Conservation (phyloP, 2,797 vertebrate genomes). For the Avahi laniger region DNA sequence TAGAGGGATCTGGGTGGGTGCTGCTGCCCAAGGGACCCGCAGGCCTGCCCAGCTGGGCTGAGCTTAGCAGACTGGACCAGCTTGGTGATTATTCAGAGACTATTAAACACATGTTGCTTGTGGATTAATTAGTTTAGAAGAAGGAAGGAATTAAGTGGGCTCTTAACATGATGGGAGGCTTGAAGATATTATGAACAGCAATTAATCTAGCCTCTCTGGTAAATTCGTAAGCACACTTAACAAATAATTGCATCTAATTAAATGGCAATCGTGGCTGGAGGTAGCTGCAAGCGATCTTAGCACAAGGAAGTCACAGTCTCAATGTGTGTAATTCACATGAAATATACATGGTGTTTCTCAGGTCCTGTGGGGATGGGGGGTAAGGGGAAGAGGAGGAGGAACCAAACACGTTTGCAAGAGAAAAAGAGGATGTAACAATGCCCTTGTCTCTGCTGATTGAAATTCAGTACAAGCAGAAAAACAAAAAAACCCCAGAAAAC, state of each 20-base stretch:
- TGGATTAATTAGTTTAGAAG: slow-evolving; percentile 57
- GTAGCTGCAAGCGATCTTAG: neutral
- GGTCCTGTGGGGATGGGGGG: rapidly evolving
- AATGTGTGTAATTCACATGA: neutral
- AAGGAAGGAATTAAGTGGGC: slow-evolving; percentile 3
- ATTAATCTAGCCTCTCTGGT: slow-evolving; percentile 7
- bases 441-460: neutral
- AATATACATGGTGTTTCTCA: rapidly evolving
- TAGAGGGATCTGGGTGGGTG: neutral
- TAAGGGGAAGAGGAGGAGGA: neutral
- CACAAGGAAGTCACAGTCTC: neutral
- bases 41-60: neutral
- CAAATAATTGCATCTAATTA: slow-evolving; percentile 48
- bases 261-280: neutral
- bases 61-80: neutral
- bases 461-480: neutral
- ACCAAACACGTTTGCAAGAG: neutral
- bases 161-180: slow-evolving; percentile 2
- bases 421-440: neutral
- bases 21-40: neutral
- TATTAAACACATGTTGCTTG: neutral
- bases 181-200: neutral
- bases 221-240: slow-evolving; percentile 17
- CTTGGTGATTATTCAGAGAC: slow-evolving; percentile 2
- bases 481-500: neutral